Percentiles rank a stretch among this genome's conserved stretches.
Evolutionary conservation across 1,140 invertebrate species (phyloP).

Genomic region (Aphis craccivora): DNA sequence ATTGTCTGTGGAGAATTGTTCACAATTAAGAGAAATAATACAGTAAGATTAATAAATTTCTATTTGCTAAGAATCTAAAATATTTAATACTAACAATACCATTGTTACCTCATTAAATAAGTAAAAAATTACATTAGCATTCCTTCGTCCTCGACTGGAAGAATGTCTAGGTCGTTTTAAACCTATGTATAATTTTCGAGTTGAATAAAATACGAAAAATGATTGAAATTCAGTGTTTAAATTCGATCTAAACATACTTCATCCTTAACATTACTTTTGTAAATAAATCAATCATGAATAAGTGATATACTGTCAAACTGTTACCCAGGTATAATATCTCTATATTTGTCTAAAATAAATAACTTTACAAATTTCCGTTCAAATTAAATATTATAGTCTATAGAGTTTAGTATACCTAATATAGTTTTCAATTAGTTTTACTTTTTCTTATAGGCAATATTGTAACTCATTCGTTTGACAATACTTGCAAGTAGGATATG

Average conservation of each 20-base stretch:
- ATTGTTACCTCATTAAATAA: not conserved
- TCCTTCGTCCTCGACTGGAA: not conserved
- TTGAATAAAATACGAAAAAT: not conserved
- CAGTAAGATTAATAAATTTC: not conserved
- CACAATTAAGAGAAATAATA: not conserved
- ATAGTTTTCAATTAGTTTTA: too few relatives aligned
- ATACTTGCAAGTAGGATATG: too few relatives aligned
- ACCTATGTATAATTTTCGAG: not conserved
- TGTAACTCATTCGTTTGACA: too few relatives aligned
- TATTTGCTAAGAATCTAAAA: not conserved
- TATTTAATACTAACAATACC: not conserved
- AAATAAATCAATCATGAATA: not conserved
- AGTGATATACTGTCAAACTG: not conserved
- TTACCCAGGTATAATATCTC: not conserved
- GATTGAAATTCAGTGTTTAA: not conserved
- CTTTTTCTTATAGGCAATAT: too few relatives aligned
- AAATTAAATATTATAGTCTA: not conserved
- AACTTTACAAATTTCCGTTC: too few relatives aligned
- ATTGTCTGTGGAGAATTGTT: too few relatives aligned
- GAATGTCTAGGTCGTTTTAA: slow-evolving; percentile 6
- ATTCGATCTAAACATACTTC: not conserved
- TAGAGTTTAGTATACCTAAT: not conserved
- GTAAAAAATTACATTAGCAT: not conserved
- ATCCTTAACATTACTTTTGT: not conserved
- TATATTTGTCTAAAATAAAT: too few relatives aligned